These are phyloP conservation scores for Schizaphis graminum DNA, from an alignment of 2,888 invertebrate genomes.

Conservation along the genomic window DNA sequence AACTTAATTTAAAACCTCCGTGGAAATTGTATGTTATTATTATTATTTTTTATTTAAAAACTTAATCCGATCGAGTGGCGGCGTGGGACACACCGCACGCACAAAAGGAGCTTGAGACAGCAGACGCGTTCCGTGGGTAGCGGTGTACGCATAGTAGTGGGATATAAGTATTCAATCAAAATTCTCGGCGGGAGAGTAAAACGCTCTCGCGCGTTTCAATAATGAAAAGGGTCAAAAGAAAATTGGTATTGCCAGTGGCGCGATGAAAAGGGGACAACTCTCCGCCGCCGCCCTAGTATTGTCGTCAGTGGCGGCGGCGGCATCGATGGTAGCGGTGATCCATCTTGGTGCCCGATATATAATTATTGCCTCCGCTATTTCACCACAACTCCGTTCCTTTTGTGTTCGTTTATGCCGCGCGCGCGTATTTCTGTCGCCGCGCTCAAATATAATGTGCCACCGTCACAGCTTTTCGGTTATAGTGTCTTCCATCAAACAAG, in stretches of 20 bases:
- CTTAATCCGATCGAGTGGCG: constrained; percentile 53
- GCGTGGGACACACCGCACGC: neutral
- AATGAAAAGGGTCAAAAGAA: constrained; percentile 66
- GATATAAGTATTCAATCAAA: constrained; percentile 64
- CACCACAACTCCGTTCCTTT: constrained; percentile 41
- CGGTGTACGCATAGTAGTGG: neutral
- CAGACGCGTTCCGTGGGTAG: neutral
- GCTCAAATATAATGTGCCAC: constrained; percentile 42
- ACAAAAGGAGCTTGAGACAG: neutral
- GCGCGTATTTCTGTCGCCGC: constrained; percentile 12
- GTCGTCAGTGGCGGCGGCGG: constrained; percentile 26
- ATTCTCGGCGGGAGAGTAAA: constrained; percentile 62
- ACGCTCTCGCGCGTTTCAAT: constrained; percentile 61
- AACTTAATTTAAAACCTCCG: constrained; percentile 60
- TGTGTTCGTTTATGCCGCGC: constrained; percentile 41
- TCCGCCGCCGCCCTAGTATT: constrained; percentile 2
- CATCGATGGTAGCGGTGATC: constrained; percentile 36
- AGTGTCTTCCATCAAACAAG: constrained; percentile 63
- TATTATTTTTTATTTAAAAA: constrained; percentile 51
- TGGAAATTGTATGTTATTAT: constrained; percentile 30
- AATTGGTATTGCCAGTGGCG: constrained; percentile 54
- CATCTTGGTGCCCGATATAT: constrained; percentile 62
- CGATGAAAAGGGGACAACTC: constrained; percentile 25
- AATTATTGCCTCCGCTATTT: constrained; percentile 57
- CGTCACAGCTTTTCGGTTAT: constrained; percentile 32